phyloP scores from a whole-genome alignment of 1,140 invertebrate genomes.

The Liolophura sinensis region DNA sequence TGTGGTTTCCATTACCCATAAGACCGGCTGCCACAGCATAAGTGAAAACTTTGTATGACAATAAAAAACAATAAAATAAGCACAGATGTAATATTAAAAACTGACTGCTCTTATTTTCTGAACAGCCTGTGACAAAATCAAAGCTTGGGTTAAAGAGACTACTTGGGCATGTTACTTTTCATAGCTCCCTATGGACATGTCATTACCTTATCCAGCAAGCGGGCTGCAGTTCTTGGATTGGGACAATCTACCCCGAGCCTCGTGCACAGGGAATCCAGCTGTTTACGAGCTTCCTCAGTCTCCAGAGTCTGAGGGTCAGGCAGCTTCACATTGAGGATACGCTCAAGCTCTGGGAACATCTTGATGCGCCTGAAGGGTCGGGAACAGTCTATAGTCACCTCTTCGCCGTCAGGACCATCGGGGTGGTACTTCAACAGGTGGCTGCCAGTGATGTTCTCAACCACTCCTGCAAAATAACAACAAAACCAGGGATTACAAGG shows the following conservation, averaged over 20 bases:
- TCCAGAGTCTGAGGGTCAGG: constrained; percentile 67
- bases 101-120: too few relatives aligned
- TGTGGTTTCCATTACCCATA: too few relatives aligned
- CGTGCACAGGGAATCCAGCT: constrained; percentile 81
- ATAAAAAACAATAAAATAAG: too few relatives aligned
- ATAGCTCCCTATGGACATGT: too few relatives aligned
- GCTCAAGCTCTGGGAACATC: constrained; percentile 91
- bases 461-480: constrained; percentile 65
- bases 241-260: constrained; percentile 92
- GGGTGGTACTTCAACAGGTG: constrained; percentile 90
- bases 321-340: constrained; percentile 79
- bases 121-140: too few relatives aligned
- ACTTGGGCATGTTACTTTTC: too few relatives aligned
- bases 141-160: too few relatives aligned
- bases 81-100: too few relatives aligned
- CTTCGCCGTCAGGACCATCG: constrained; percentile 76
- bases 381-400: constrained; percentile 90
- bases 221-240: constrained; percentile 85
- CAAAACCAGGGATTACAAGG: not conserved
- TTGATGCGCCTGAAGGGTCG: constrained; percentile 92
- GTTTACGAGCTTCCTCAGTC: constrained; percentile 61
- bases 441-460: constrained; percentile 69
- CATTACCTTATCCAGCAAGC: constrained; percentile 89
- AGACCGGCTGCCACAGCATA: too few relatives aligned
- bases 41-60: too few relatives aligned